phyloP scores from a whole-genome alignment of 2,113 vertebrate species.

The Mormyrus lacerda region DNA sequence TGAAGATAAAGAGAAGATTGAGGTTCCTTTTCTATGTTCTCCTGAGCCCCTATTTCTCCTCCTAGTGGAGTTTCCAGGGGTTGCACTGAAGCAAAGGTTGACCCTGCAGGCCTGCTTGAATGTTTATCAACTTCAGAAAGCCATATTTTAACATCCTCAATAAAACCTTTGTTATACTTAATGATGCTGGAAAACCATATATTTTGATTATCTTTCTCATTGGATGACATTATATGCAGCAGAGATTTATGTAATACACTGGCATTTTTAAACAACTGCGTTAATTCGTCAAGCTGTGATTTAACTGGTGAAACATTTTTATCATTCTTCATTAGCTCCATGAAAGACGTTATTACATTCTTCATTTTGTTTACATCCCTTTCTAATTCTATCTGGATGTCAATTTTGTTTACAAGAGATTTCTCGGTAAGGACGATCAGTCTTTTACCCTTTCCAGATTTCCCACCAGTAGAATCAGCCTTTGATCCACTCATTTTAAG shows the following conservation, averaged over 20 bases:
- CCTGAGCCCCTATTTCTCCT: not conserved
- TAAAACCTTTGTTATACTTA: not conserved
- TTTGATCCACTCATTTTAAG: not conserved
- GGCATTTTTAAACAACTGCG: not conserved
- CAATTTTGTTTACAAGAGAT: not conserved
- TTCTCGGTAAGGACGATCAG: not conserved
- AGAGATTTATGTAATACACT: not conserved
- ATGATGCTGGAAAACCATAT: not conserved
- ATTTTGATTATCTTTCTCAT: not conserved
- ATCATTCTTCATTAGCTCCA: not conserved
- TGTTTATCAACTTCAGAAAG: not conserved
- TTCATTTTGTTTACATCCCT: not conserved
- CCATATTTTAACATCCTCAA: not conserved
- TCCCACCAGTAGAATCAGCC: not conserved
- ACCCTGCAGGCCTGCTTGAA: not conserved
- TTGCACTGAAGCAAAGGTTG: not conserved
- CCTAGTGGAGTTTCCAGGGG: not conserved
- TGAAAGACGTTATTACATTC: not conserved
- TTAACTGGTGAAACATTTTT: not conserved
- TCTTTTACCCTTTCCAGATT: not conserved
- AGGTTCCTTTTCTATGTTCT: not conserved
- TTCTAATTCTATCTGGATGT: not conserved
- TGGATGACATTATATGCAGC: not conserved
- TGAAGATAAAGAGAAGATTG: not conserved
- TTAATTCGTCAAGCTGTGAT: not conserved